These are phyloP conservation scores for Enteromius viviparus DNA, from an alignment of 2,797 vertebrate genomes.

Conservation along the genomic window DNA sequence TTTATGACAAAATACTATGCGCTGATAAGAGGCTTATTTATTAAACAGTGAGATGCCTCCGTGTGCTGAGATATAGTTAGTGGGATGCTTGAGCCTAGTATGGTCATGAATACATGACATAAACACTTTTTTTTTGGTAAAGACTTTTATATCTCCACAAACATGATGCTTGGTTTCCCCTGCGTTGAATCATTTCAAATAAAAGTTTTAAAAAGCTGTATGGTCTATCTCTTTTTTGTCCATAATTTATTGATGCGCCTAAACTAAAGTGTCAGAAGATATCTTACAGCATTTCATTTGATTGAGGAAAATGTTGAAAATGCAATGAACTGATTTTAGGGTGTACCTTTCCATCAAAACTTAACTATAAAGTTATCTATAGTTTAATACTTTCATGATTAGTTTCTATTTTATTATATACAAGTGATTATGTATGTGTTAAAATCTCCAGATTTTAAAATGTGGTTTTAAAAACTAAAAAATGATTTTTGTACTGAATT, in stretches of 20 bases:
- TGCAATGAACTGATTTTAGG: neutral
- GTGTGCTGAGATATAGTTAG: conserved; percentile 66
- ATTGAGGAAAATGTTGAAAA: neutral
- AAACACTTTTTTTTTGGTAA: conserved; percentile 67
- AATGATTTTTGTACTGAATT: neutral
- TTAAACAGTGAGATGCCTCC: conserved; percentile 75
- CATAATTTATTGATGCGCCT: neutral
- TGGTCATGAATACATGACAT: conserved; percentile 71
- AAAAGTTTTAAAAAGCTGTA: conserved; percentile 68
- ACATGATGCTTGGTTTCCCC: conserved; percentile 77
- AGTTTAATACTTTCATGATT: neutral
- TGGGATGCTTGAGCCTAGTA: conserved; percentile 60
- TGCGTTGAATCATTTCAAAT: conserved; percentile 84
- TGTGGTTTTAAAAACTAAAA: neutral
- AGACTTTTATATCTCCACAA: conserved; percentile 80
- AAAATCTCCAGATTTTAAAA: neutral
- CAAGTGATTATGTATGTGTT: neutral
- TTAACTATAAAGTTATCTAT: neutral
- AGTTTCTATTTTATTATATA: neutral
- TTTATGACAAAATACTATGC: conserved; percentile 76
- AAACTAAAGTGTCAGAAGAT: neutral
- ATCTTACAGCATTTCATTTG: neutral
- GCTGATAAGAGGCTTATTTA: conserved; percentile 83
- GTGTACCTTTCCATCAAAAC: neutral
- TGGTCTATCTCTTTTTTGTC: conserved; percentile 45